phyloP scores from a whole-genome alignment of 2,888 invertebrate species.

The Malthinus flaveolus region DNA sequence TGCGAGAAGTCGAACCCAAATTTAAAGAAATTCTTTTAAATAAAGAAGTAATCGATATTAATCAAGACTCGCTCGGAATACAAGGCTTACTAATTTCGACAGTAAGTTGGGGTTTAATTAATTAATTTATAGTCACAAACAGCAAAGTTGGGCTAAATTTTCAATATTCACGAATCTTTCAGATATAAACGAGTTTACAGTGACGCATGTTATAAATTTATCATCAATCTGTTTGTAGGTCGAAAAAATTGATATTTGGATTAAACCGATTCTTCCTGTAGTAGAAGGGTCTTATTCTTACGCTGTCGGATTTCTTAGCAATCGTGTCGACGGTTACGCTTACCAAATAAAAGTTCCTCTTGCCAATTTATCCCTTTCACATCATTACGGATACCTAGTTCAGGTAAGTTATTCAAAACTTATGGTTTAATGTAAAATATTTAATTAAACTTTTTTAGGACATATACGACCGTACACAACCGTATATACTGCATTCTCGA shows the following conservation, averaged over 20 bases:
- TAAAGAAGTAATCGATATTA: slow-evolving; percentile 63
- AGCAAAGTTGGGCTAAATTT: too few relatives aligned
- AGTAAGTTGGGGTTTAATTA: too few relatives aligned
- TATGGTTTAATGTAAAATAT: background rate
- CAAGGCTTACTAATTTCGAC: slow-evolving; percentile 60
- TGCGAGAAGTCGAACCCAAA: slow-evolving; percentile 62
- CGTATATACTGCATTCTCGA: slow-evolving; percentile 37
- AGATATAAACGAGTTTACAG: slow-evolving; percentile 29
- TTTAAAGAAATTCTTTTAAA: slow-evolving; percentile 67
- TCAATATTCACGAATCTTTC: too few relatives aligned
- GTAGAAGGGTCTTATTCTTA: slow-evolving; percentile 50
- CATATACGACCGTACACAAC: slow-evolving; percentile 55
- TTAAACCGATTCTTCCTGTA: background rate
- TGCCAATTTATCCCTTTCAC: slow-evolving; percentile 44
- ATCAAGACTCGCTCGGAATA: slow-evolving; percentile 69
- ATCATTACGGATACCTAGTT: slow-evolving; percentile 45
- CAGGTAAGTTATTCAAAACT: slow-evolving; percentile 1
- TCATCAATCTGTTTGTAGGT: background rate
- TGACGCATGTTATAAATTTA: background rate
- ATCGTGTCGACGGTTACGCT: slow-evolving; percentile 55
- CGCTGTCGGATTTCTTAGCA: slow-evolving; percentile 63
- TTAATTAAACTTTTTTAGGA: slow-evolving; percentile 37
- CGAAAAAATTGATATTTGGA: slow-evolving; percentile 1
- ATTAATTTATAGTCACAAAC: too few relatives aligned
- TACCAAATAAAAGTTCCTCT: slow-evolving; percentile 47